Conservation (phyloP, 2,888 invertebrate species). For the Cerceris ruficornis region DNA sequence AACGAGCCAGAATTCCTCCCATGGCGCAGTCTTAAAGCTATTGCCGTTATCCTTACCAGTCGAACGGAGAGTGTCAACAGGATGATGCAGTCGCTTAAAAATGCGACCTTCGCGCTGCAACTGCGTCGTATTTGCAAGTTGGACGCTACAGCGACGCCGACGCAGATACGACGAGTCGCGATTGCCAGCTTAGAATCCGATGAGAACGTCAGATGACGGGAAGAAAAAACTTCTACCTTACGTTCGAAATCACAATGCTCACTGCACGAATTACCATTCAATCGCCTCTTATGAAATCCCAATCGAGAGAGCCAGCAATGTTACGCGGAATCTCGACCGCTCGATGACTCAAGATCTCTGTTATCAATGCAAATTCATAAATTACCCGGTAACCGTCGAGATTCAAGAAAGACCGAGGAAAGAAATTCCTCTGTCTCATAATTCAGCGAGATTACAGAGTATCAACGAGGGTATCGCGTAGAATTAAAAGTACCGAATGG, state of each 20-base stretch:
- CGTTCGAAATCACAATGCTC: no score
- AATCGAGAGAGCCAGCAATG: no score
- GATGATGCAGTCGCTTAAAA: constrained; percentile 70
- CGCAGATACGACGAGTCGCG: neutral
- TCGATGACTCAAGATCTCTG: no score
- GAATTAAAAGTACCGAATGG: constrained; percentile 5
- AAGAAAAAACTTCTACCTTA: no score
- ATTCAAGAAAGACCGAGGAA: no score
- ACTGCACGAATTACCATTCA: no score
- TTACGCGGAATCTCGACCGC: no score
- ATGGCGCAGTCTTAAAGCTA: constrained; percentile 33
- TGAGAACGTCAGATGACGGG: neutral
- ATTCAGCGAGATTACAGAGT: no score
- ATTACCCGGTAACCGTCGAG: no score
- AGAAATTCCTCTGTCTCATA: no score
- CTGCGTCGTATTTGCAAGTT: constrained; percentile 43
- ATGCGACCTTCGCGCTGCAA: constrained; percentile 69
- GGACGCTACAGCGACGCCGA: constrained; percentile 24
- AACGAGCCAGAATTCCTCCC: constrained; percentile 36
- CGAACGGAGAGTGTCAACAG: constrained; percentile 63
- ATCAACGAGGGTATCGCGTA: neutral
- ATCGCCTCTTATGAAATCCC: no score
- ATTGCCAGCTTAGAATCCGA: neutral
- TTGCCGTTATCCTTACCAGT: constrained; percentile 55
- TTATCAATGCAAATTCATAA: no score